Conservation (phyloP, 2,113 vertebrate species). For the Rhea pennata region DNA sequence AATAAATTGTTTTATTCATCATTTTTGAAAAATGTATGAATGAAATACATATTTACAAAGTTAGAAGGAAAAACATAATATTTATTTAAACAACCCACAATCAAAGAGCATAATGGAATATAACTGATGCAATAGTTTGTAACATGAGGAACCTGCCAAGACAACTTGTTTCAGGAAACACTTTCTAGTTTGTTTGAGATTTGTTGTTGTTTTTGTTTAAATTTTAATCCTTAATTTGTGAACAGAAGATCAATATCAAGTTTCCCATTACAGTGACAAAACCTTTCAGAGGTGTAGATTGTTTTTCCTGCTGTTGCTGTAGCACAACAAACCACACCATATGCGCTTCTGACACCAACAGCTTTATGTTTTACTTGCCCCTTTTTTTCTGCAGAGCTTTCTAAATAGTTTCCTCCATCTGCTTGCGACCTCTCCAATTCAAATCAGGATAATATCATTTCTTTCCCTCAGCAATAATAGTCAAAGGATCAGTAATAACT, state of each 20-base stretch:
- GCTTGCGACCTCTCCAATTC: neutral
- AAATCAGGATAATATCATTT: neutral
- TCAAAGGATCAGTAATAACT: neutral
- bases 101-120: neutral
- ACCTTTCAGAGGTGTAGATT: accelerated
- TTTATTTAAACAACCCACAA: neutral
- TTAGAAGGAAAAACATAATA: neutral
- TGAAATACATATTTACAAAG: neutral
- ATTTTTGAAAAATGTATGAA: neutral
- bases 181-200: neutral
- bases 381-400: neutral
- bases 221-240: neutral
- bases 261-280: neutral
- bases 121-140: neutral
- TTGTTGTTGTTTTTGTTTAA: neutral
- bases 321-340: neutral
- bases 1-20: neutral
- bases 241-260: neutral
- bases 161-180: neutral
- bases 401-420: neutral
- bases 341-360: neutral
- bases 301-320: neutral
- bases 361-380: neutral
- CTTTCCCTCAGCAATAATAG: neutral
- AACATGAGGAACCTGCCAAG: neutral